phyloP scores from a whole-genome alignment of 64 coral and sea anemone genomes.

The Porites australiensis region DNA sequence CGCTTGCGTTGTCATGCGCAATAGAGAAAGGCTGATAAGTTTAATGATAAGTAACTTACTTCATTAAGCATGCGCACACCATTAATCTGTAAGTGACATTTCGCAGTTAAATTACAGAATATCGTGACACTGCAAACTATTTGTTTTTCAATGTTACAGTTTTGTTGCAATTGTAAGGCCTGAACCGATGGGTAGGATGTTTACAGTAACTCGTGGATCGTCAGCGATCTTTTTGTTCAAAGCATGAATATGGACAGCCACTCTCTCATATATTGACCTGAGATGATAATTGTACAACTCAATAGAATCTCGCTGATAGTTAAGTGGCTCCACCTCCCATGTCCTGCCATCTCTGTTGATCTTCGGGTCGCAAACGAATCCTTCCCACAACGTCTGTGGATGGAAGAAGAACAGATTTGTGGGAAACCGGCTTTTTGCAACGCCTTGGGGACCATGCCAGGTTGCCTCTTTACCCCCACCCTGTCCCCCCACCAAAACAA shows the following conservation, averaged over 20 bases:
- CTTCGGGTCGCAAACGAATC: slow-evolving; percentile 7
- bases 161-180: slow-evolving; percentile 77
- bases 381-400: not conserved
- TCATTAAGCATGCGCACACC: too few species aligned
- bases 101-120: too few species aligned
- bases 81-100: too few species aligned
- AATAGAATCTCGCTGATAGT: slow-evolving; percentile 15
- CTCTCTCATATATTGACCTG: not conserved
- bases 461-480: too few species aligned
- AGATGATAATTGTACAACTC: not conserved
- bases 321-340: not conserved
- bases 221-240: slow-evolving; percentile 83
- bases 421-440: too few species aligned
- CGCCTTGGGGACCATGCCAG: too few species aligned
- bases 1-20: too few species aligned
- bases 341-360: slow-evolving; percentile 6
- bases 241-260: slow-evolving; percentile 55
- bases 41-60: too few species aligned
- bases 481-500: too few species aligned
- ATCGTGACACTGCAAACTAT: too few species aligned
- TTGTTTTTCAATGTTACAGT: not conserved
- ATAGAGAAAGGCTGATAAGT: too few species aligned
- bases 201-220: slow-evolving; percentile 60
- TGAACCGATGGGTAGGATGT: slow-evolving; percentile 71
- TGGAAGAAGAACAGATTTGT: too few species aligned